Conservation (phyloP, 2,797 vertebrate species). For the Eospalax fontanierii region DNA sequence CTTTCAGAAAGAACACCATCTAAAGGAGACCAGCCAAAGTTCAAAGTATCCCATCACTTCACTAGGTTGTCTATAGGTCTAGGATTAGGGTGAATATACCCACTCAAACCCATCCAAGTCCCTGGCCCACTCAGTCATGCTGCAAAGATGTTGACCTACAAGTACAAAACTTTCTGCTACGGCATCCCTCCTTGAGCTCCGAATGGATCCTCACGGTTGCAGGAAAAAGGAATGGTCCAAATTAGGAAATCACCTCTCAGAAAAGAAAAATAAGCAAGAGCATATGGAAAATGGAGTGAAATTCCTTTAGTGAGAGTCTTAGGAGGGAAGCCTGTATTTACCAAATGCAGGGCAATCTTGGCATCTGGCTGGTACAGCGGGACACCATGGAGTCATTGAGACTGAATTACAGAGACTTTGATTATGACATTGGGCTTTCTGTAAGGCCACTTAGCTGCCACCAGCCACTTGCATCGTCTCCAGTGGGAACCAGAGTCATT, state of each 20-base stretch:
- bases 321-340: constrained; percentile 77
- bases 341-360: constrained; percentile 75
- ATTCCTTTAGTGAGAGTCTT: constrained; percentile 71
- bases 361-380: constrained; percentile 55
- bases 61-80: background rate
- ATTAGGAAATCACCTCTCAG: constrained; percentile 70
- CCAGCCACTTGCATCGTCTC: background rate
- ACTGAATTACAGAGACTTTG: constrained; percentile 81
- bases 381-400: constrained; percentile 51
- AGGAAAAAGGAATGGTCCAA: constrained; percentile 60
- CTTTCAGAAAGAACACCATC: background rate
- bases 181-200: constrained; percentile 15
- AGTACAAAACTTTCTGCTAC: background rate
- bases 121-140: background rate
- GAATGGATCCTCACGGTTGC: constrained; percentile 54
- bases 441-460: constrained; percentile 73
- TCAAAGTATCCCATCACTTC: background rate
- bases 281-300: constrained; percentile 84
- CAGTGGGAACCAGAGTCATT: constrained; percentile 7
- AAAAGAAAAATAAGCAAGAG: constrained; percentile 50
- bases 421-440: constrained; percentile 72
- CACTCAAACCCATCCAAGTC: background rate
- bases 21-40: background rate
- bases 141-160: background rate
- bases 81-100: background rate